These are phyloP conservation scores for Coelogynopora nodosa DNA, from an alignment of 2,888 invertebrate species.

Conservation along the genomic window DNA sequence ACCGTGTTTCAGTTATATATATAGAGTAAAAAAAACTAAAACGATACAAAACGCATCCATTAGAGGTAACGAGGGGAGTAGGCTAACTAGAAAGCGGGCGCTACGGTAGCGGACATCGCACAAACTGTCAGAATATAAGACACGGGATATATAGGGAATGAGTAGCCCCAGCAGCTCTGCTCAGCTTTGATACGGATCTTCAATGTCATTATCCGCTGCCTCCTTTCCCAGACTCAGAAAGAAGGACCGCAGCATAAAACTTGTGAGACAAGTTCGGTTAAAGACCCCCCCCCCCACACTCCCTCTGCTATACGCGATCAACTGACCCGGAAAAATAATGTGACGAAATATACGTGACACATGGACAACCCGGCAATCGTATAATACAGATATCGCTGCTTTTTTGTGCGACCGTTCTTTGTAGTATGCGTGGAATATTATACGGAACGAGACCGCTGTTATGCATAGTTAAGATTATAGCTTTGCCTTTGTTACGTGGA, in stretches of 20 bases:
- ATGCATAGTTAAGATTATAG: no score
- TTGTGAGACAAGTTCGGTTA: background rate
- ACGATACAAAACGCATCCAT: no score
- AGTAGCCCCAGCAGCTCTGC: background rate
- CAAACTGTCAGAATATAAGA: no score
- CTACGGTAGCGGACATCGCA: no score
- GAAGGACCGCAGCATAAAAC: background rate
- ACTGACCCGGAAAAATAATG: conserved; percentile 17
- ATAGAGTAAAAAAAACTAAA: no score
- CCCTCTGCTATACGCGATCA: background rate
- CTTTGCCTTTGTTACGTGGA: background rate
- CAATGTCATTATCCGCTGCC: background rate
- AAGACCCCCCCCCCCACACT: background rate
- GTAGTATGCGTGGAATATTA: no score
- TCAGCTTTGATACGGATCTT: background rate
- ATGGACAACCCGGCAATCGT: background rate
- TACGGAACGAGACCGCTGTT: no score
- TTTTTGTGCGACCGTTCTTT: background rate
- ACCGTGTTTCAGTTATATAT: no score
- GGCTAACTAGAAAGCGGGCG: background rate
- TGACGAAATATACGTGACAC: conserved; percentile 13
- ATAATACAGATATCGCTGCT: background rate
- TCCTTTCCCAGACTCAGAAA: background rate
- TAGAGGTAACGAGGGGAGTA: no score
- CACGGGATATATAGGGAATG: background rate